Base-by-base conservation (phyloP, 2,888 invertebrate species). In the Cryptus armator region DNA sequence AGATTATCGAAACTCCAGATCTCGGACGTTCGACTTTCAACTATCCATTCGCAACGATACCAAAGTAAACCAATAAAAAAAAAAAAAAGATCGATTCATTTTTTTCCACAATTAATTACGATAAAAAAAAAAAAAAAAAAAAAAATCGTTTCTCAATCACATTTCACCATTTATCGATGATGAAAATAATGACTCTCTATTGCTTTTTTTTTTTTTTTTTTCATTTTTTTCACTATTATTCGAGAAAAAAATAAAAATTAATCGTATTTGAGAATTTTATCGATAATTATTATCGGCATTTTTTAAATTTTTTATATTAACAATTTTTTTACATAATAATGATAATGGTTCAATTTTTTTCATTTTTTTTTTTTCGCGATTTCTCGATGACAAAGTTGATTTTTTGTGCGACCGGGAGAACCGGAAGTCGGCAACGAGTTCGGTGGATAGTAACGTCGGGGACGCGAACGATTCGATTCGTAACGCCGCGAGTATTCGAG, bases 1-100 rank as follows among this genome's bases (percentile, higher is more conserved):
- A 46, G 67, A 84, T 84, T 78, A 77, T 81, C 77, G 62, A 84
- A 78, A 74, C 64, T 53, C 46, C 56, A 56, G 19, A 56, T 56
- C 56, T 56, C 43, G 66, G 56, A 24, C 12, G 56, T 10, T 12
- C 56, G 56, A 56, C 56, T 56, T 56, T 56, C 24, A 56, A 56
- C 56, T 56, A 16, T 10, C 56, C 56, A 24, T 10, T 10, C 56
- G 56, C 56, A 24, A 56, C 24, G 24, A 19, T 7, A 56, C 9
- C 56, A 12, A 24, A 12, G 24, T 24, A 4, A 19, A 3, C 9
- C 10, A 24, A 53, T 16, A 53, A 53, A 14, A n/a, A 16, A 51
- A 14, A 48, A 3, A n/a, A 7, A 2, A 53, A 19, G 3, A 51
- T 51, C 14, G 6, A 16, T 51, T n/a, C 16, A 51, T 53, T 53